Evolutionary conservation across 1,140 invertebrate genomes (phyloP), one percentile per base, ranked within the genome.

Genomic region (Hyles euphorbiae): DNA sequence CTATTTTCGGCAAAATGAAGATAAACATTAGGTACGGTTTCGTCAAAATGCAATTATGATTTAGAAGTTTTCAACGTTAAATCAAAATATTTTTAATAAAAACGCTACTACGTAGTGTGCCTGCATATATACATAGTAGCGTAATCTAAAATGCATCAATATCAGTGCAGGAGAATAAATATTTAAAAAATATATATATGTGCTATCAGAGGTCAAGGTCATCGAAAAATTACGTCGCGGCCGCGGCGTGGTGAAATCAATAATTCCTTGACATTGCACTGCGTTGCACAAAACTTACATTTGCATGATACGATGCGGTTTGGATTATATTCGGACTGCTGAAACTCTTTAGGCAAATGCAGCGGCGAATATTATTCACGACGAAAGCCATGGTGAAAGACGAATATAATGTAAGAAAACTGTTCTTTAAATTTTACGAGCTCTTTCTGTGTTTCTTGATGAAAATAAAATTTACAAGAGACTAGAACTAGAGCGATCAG

Each of bases 221-320:
- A 44, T 49, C 53, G 8, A 33, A 53, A 55, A 73, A 71, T 68
- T 67, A 65, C 62, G 56, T 60, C 52, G 53, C 46, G 53, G 51
- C 56, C 52, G 53, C 46, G 53, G 51, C 56, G 52, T 46, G 44
- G 60, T 47, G 57, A 68, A 69, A 70, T 80, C 76, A 63, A 78
- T 80, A 76, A 71, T 40, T 73, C 79, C 74, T 83, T 82, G 79
- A 76, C 75, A 78, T 82, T 83, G 77, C 32, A 68, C 36, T 60
- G 32, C 3, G 34, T 61, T 48, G 33, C 63, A 70, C 58, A 48
- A 76, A 67, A 86, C 83, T 87, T 73, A 89, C 88, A 71, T 88
- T 88, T 44, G 84, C 88, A 70, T 89, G 88, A 60, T 89, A 89
- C n/a, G 80, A 81, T 61, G 83, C 78, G 34, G 74, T 76, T 58